Conservation (phyloP, 2,113 vertebrate genomes). For the Perca fluviatilis region DNA sequence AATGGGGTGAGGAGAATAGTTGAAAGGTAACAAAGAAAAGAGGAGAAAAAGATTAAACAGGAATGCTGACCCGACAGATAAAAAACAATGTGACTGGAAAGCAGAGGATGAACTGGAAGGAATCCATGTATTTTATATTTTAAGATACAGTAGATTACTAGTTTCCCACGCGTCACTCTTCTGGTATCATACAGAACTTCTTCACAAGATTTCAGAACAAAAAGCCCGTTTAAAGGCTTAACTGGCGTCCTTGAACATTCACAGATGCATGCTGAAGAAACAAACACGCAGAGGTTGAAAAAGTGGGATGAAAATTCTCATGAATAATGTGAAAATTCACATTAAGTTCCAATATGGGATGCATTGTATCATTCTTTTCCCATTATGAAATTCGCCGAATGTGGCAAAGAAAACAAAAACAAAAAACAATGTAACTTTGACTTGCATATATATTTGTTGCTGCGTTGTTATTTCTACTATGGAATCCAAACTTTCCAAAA, state of each 20-base stretch:
- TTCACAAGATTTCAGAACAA: slow-evolving; percentile 7
- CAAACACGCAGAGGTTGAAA: background rate
- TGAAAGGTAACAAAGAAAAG: slow-evolving; percentile 8
- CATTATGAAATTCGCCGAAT: slow-evolving; percentile 13
- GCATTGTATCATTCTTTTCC: background rate
- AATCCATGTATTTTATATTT: slow-evolving; percentile 10
- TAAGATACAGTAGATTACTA: slow-evolving; percentile 12
- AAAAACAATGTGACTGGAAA: slow-evolving; percentile 2
- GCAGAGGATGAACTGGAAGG: slow-evolving; percentile 5
- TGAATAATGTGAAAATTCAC: too few relatives aligned
- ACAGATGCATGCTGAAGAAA: slow-evolving; percentile 24
- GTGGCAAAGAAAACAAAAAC: background rate
- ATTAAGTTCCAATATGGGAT: background rate
- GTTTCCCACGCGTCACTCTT: slow-evolving; percentile 1
- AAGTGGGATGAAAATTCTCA: background rate
- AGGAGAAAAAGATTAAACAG: slow-evolving; percentile 1
- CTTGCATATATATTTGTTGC: background rate
- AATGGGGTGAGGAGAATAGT: background rate
- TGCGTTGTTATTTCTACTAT: slow-evolving; percentile 39
- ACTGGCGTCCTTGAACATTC: slow-evolving; percentile 21
- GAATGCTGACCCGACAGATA: background rate
- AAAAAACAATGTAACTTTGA: slow-evolving; percentile 3
- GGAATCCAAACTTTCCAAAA: slow-evolving; percentile 48
- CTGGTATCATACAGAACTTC: slow-evolving; percentile 23
- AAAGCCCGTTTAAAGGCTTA: slow-evolving; percentile 25